Evolutionary conservation across 92 coral and sea anemone species (phyloP).

Genomic region (Anthopleura xanthogrammica): DNA sequence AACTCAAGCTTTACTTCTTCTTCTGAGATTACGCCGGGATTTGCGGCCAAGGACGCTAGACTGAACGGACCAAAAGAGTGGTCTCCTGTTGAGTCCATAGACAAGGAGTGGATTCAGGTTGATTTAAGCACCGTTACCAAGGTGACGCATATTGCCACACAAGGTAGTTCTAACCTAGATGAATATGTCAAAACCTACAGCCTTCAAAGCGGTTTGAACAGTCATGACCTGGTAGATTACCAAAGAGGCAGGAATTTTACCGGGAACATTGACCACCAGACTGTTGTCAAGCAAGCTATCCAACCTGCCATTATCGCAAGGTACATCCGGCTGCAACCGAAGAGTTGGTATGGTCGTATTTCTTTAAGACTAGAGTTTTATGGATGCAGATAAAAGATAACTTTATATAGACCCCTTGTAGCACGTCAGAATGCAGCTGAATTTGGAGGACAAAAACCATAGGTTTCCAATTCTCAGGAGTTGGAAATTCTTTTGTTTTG

Average conservation of each 20-base stretch:
- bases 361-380: conserved; percentile 9
- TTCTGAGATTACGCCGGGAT: neutral
- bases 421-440: too few species aligned
- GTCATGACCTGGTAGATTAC: neutral
- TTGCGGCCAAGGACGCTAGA: neutral
- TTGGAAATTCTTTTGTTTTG: too few species aligned
- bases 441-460: too few species aligned
- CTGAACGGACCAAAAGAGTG: neutral
- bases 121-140: conserved; percentile 5
- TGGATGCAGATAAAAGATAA: conserved; percentile 6
- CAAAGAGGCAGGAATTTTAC: conserved; percentile 4
- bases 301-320: conserved; percentile 3
- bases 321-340: conserved; percentile 1
- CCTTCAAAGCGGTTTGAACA: conserved; percentile 5
- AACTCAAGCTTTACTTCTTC: neutral
- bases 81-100: neutral
- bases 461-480: too few species aligned
- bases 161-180: neutral
- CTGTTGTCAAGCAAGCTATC: neutral
- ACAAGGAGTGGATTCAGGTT: conserved; percentile 13
- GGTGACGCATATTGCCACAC: conserved; percentile 9
- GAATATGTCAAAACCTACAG: conserved; percentile 9
- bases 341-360: neutral
- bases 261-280: neutral
- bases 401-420: too few species aligned